A percentile compares a stretch with the other conserved stretches of the same genome.
phyloP scores from a whole-genome alignment of 2,797 vertebrate genomes.

The Artibeus jamaicensis region DNA sequence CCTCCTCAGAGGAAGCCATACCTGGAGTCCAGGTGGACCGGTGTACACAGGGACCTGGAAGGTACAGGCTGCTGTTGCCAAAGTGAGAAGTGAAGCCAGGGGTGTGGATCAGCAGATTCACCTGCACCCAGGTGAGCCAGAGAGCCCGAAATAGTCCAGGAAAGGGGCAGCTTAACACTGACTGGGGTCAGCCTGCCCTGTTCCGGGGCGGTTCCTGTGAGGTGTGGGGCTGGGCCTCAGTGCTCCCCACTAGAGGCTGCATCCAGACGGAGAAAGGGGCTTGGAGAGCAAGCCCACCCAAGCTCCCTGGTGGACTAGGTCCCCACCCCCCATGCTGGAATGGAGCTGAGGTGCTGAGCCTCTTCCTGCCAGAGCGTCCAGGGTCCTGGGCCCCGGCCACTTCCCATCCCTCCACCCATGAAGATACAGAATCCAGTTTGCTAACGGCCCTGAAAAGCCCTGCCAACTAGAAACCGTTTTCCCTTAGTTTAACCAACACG shows the following conservation, averaged over 20 bases:
- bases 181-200: not conserved
- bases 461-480: not conserved
- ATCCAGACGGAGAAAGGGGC: not conserved
- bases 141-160: not conserved
- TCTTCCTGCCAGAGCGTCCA: not conserved
- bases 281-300: not conserved
- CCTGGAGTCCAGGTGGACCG: not conserved
- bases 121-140: not conserved
- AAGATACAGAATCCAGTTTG: not conserved
- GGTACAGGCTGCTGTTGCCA: not conserved
- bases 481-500: not conserved
- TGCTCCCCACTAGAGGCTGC: not conserved
- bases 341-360: too few species aligned
- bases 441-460: not conserved
- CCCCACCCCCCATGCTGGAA: rapidly evolving
- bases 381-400: not conserved
- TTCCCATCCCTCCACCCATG: not conserved
- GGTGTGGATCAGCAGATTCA: not conserved
- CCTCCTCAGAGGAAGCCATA: not conserved
- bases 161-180: not conserved
- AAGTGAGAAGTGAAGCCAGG: not conserved
- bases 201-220: too few species aligned
- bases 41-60: not conserved
- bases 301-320: not conserved
- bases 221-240: not conserved